phyloP scores from a whole-genome alignment of 2,113 vertebrate genomes.

The Salvelinus namaycush region DNA sequence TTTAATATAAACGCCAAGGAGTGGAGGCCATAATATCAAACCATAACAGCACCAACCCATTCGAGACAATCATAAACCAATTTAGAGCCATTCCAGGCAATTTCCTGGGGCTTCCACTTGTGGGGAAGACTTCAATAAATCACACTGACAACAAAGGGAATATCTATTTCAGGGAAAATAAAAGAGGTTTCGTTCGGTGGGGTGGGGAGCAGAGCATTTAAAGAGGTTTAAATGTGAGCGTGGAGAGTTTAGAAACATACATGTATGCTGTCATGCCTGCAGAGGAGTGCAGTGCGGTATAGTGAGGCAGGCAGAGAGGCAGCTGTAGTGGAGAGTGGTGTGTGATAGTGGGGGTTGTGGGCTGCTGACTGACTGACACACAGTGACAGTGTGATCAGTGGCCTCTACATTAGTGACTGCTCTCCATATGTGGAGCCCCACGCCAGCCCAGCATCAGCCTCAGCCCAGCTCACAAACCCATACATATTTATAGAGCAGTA shows the following conservation, averaged over 20 bases:
- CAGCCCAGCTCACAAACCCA: background rate
- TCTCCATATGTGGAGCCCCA: constrained; percentile 13
- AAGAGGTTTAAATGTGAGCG: constrained; percentile 43
- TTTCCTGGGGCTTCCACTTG: constrained; percentile 80
- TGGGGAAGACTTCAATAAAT: constrained; percentile 82
- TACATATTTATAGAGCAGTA: constrained; percentile 66
- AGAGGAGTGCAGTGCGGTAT: constrained; percentile 13
- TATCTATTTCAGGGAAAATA: constrained; percentile 76
- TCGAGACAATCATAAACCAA: constrained; percentile 76
- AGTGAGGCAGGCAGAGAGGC: background rate
- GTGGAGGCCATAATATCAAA: constrained; percentile 75
- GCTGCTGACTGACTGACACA: constrained; percentile 3
- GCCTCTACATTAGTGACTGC: constrained; percentile 31
- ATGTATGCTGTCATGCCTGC: constrained; percentile 3
- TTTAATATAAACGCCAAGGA: constrained; percentile 79
- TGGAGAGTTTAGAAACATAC: constrained; percentile 42
- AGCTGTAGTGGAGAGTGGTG: constrained; percentile 28
- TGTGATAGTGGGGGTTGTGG: no score
- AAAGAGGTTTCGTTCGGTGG: constrained; percentile 66
- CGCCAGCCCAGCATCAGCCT: background rate
- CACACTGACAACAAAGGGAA: constrained; percentile 78
- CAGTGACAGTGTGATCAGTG: constrained; percentile 9
- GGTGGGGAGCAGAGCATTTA: constrained; percentile 48
- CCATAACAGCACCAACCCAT: constrained; percentile 69
- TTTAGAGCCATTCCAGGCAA: constrained; percentile 64